Evolutionary conservation across 2,797 vertebrate genomes (phyloP).

Genomic region (Sebastolobus altivelis): DNA sequence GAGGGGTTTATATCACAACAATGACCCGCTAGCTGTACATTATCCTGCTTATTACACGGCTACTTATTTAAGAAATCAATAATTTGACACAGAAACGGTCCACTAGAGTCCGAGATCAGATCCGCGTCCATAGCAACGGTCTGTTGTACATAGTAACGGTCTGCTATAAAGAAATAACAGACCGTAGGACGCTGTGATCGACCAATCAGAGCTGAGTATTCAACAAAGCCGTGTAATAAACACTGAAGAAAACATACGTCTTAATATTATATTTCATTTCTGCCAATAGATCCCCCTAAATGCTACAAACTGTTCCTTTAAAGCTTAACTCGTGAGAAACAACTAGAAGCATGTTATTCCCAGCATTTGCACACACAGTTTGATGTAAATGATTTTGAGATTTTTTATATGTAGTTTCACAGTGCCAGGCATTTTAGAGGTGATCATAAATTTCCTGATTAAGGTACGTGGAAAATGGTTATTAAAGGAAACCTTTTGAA

Average conservation of each 20-base stretch:
- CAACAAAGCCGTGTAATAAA: no score
- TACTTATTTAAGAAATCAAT: no score
- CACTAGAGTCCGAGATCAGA: no score
- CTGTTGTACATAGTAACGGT: no score
- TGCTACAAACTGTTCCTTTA: background rate
- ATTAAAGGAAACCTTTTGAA: slow-evolving; percentile 72
- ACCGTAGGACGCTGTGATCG: no score
- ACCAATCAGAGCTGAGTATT: no score
- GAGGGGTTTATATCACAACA: no score
- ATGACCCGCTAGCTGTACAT: no score
- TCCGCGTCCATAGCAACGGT: no score
- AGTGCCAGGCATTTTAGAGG: slow-evolving; percentile 62
- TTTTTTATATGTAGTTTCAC: slow-evolving; percentile 47
- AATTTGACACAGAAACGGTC: no score
- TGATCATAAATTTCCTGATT: slow-evolving; percentile 68
- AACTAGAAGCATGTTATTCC: slow-evolving; percentile 26
- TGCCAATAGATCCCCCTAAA: background rate
- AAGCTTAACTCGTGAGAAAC: slow-evolving; percentile 14
- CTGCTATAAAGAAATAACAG: no score
- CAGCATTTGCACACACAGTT: slow-evolving; percentile 25
- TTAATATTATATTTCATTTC: background rate
- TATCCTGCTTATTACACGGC: no score
- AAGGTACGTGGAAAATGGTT: slow-evolving; percentile 63
- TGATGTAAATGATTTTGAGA: slow-evolving; percentile 43
- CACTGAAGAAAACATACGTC: background rate